Conservation (phyloP, 2,888 invertebrate species). For the Blera fallax region DNA sequence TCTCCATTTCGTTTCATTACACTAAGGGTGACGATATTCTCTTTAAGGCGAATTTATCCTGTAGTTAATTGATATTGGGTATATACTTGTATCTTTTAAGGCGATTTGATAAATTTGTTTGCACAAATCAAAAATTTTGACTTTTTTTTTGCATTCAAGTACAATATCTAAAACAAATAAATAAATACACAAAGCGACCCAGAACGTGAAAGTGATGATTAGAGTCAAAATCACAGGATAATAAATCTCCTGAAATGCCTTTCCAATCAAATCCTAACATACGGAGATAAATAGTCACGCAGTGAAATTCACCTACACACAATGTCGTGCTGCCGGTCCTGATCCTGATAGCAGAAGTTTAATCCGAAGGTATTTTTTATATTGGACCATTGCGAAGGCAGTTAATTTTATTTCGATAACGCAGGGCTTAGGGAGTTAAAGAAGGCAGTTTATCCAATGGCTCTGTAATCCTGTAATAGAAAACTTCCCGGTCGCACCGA, state of each 20-base stretch:
- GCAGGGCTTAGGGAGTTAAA: slow-evolving; percentile 54
- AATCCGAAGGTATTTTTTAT: slow-evolving; percentile 62
- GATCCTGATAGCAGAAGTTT: slow-evolving; percentile 59
- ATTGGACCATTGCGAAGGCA: slow-evolving; percentile 58
- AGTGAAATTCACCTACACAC: slow-evolving; percentile 35
- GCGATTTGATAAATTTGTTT: neutral
- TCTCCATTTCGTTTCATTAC: neutral
- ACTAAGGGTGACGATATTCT: neutral
- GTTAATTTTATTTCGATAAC: slow-evolving; percentile 67
- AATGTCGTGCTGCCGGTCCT: slow-evolving; percentile 39
- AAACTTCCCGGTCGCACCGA: slow-evolving; percentile 40
- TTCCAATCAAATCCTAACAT: slow-evolving; percentile 43
- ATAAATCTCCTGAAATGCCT: slow-evolving; percentile 38
- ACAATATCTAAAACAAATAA: neutral
- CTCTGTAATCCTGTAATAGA: slow-evolving; percentile 65
- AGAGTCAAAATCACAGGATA: slow-evolving; percentile 19
- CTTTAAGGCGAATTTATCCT: neutral
- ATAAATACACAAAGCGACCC: neutral
- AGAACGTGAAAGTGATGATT: neutral
- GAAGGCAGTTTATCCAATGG: slow-evolving; percentile 62
- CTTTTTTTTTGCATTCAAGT: neutral
- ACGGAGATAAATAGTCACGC: slow-evolving; percentile 52
- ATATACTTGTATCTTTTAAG: neutral
- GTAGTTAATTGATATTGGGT: neutral
- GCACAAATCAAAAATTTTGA: neutral